phyloP scores from a whole-genome alignment of 2,797 vertebrate genomes.

The Salmo trutta region DNA sequence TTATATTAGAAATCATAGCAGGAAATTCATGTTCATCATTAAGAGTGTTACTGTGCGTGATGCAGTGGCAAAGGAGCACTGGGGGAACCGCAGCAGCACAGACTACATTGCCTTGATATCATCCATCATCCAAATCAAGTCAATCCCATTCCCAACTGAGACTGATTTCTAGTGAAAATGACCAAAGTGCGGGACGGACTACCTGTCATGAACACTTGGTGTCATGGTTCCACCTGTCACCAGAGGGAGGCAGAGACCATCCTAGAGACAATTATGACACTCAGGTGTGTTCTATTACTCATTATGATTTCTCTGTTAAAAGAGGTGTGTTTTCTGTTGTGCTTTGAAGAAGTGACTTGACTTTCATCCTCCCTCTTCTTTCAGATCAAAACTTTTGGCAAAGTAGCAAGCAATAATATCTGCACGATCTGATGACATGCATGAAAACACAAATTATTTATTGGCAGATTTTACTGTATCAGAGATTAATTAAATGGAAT shows the following conservation, averaged over 20 bases:
- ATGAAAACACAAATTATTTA: background rate
- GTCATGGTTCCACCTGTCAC: too few species aligned
- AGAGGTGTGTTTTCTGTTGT: too few species aligned
- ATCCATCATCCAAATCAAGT: background rate
- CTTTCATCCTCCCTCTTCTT: background rate
- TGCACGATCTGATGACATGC: conserved; percentile 2
- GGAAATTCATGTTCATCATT: too few species aligned
- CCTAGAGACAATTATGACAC: too few species aligned
- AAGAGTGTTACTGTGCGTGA: background rate
- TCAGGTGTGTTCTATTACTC: too few species aligned
- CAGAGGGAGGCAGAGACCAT: too few species aligned
- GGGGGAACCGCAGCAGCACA: background rate
- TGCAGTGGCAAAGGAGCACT: background rate
- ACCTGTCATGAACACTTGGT: background rate
- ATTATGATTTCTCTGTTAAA: too few species aligned
- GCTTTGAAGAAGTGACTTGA: background rate
- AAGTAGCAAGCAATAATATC: conserved; percentile 12
- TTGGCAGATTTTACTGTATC: conserved; percentile 8
- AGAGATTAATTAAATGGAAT: conserved; percentile 1
- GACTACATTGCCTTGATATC: background rate
- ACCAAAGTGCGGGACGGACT: background rate
- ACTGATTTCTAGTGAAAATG: background rate
- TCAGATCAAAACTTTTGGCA: background rate
- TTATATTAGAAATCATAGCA: conserved; percentile 38
- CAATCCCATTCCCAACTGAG: background rate